Evolutionary conservation across 1,140 invertebrate species (phyloP).

Genomic region (Chlorops oryzae): DNA sequence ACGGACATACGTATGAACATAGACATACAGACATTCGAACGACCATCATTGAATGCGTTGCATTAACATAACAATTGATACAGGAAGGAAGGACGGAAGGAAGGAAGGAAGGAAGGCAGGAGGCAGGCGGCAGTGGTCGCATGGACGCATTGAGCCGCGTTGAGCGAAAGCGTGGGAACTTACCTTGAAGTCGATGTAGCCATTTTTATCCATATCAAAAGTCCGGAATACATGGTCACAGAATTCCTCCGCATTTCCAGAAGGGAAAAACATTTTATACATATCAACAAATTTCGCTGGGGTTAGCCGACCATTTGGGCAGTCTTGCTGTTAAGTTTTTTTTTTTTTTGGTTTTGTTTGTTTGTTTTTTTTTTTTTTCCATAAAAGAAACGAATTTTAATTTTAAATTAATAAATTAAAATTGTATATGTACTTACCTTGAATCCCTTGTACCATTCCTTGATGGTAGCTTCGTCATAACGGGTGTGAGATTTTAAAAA

Average conservation of each 20-base stretch:
- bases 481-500: constrained; percentile 91
- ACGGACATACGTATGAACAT: no score
- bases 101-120: no score
- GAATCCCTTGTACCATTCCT: constrained; percentile 98
- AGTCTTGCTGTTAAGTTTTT: constrained; percentile 88
- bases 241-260: constrained; percentile 96
- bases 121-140: no score
- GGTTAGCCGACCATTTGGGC: constrained; percentile 93
- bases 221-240: constrained; percentile 98
- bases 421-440: constrained; percentile 61
- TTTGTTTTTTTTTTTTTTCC: constrained; percentile 1
- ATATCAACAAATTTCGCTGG: constrained; percentile 99
- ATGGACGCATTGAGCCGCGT: no score
- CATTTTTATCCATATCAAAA: constrained; percentile 99
- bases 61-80: no score
- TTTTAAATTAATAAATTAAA: constrained; percentile 5
- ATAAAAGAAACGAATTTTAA: constrained; percentile 3
- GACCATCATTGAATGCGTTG: no score
- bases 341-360: not conserved
- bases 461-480: constrained; percentile 94
- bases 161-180: no score
- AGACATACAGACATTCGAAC: no score
- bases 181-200: constrained; percentile 95
- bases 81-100: no score
- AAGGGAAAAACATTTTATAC: constrained; percentile 99